Percentiles rank a stretch among this genome's conserved stretches.
These are phyloP conservation scores for Aphrocallistes beatrix DNA, from an alignment of 37 sponge, comb jelly and placozoan genomes.

Conservation along the genomic window DNA sequence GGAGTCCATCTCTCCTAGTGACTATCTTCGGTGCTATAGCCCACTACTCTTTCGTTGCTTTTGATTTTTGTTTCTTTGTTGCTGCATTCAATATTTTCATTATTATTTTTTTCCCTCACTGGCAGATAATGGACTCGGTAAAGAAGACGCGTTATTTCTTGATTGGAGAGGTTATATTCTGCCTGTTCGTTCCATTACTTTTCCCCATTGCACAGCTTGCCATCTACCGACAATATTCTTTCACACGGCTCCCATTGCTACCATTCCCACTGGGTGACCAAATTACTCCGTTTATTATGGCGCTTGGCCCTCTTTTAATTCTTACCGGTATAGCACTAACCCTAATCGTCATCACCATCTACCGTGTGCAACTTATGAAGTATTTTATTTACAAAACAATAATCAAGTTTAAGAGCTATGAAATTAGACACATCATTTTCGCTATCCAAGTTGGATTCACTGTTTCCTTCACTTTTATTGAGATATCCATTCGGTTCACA, in stretches of 20 bases:
- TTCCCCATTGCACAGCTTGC: not conserved
- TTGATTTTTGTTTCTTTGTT: not conserved
- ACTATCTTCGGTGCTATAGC: not conserved
- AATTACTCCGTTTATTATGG: not conserved
- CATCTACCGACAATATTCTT: not conserved
- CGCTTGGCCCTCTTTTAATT: not conserved
- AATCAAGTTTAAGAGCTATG: not conserved
- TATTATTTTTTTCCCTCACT: not conserved
- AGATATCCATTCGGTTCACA: not conserved
- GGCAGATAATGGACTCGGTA: not conserved
- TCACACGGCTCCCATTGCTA: not conserved
- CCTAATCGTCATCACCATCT: not conserved
- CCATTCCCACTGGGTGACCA: not conserved
- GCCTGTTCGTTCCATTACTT: not conserved
- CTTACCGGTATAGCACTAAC: not conserved
- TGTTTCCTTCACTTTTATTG: not conserved
- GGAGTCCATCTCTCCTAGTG: not conserved
- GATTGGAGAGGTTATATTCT: not conserved
- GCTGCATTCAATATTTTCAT: conserved; percentile 15
- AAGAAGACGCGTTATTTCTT: not conserved
- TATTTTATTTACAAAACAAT: not conserved
- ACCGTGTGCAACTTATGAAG: not conserved
- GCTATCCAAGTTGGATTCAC: not conserved
- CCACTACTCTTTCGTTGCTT: not conserved
- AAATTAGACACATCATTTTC: not conserved